phyloP scores from a whole-genome alignment of 2,888 invertebrate species.

The Drosophila tanythrix region DNA sequence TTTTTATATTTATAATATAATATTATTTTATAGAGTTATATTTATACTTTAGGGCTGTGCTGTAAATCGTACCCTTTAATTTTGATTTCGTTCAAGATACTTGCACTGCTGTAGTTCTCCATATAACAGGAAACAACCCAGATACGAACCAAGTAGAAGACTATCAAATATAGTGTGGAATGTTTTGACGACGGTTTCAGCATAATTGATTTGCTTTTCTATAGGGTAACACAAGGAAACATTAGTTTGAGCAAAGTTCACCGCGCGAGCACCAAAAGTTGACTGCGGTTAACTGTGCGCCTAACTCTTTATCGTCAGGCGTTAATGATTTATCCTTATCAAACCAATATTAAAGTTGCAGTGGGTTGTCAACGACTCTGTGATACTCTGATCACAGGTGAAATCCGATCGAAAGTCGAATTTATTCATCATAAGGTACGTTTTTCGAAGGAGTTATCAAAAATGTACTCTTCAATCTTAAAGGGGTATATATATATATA shows the following conservation, averaged over 20 bases:
- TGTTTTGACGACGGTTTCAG: slow-evolving; percentile 11
- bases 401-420: not conserved
- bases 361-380: not conserved
- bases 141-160: slow-evolving; percentile 29
- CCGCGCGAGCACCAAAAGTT: slow-evolving; percentile 21
- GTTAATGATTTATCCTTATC: slow-evolving; percentile 37
- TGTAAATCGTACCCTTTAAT: slow-evolving; percentile 4
- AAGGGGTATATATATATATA: not conserved
- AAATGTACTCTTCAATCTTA: not conserved
- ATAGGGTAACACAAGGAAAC: slow-evolving; percentile 3
- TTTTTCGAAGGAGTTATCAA: not conserved
- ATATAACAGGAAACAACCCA: slow-evolving; percentile 17
- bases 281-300: slow-evolving; percentile 20
- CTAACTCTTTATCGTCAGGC: not conserved
- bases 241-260: slow-evolving; percentile 12
- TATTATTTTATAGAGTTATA: not conserved
- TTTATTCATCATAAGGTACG: not conserved
- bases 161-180: slow-evolving; percentile 10
- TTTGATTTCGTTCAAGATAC: not conserved
- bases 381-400: not conserved
- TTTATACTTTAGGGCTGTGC: slow-evolving; percentile 32
- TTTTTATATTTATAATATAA: not conserved
- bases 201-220: slow-evolving; percentile 30
- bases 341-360: slow-evolving; percentile 4
- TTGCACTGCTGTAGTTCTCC: not conserved